Base-by-base conservation (phyloP, 2,113 vertebrate genomes). In the Scytalopus superciliaris region DNA sequence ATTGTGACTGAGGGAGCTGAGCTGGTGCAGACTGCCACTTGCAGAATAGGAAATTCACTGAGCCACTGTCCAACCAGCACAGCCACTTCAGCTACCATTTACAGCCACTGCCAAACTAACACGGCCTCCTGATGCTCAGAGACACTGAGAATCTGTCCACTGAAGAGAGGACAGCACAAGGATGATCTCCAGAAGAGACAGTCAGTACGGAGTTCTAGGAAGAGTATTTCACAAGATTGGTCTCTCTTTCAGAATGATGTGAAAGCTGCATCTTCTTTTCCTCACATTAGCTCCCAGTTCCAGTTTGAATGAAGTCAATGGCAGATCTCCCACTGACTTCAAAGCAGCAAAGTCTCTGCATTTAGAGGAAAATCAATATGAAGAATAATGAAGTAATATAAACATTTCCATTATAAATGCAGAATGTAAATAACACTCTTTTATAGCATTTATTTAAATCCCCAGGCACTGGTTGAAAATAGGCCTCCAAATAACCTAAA, bases 401-500 rank as follows among this genome's bases (percentile, higher is more conserved):
- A 91, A 77, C 82, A 91, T 45, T 83, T 84, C 70, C 66, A 31
- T 74, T 91, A 70, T 6, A 87, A 70, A 83, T 59, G 39, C 75
- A 59, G 45, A 93, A 88, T 67, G 82, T 94, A 94, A 93, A 67
- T 91, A 96, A 95, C 39, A 63, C 23, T 76, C n/a, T 73, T 72
- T 75, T 44, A 83, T 21, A 63, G 63, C 67, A 70, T 69, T 91
- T 87, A 73, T 89, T 95, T 91, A 85, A 95, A 77, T 90, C 93
- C 59, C 33, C 22, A 73, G 74, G 87, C 87, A 79, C 23, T 57
- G 37, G 35, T 91, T 19, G 87, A 91, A 94, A 95, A 94, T 45
- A 87, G 66, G 78, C 76, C 69, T 95, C 91, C 74, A 79, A 97
- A 95, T 94, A 94, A 87, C 31, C 64, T 92, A 72, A 93, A 87